Evolutionary conservation across 2,888 invertebrate genomes (phyloP), one percentile per base, ranked within the genome.

Genomic region (Nipponacmea schrenckii): DNA sequence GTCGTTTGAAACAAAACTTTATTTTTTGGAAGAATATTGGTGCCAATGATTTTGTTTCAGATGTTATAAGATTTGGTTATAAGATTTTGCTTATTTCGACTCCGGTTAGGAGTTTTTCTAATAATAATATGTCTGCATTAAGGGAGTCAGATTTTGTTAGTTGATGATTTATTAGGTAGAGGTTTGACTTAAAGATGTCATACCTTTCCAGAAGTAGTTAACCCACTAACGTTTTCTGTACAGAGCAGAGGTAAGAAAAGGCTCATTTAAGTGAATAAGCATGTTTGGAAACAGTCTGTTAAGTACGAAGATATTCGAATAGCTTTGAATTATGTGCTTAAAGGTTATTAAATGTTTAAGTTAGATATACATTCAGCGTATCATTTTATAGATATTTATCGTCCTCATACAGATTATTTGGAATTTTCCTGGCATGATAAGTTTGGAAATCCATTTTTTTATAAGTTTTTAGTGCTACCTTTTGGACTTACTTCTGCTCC

Each of bases 221-320:
- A 72, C 64, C 72, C 74, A 12, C 20, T 77, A 3, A 46, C 75
- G 17, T 69, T 77, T 31, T 70, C 72, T 62, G 63, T 73, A 27
- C 50, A n/a, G n/a, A 65, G 26, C 31, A 69, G 3, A 14, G 66
- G 67, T 27, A 75, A 75, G 39, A 74, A 71, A 70, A 64, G 72
- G 56, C 39, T 75, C 1, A 75, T 77, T 31, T 65, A 44, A 17
- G 74, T 74, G 0, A 74, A 74, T 46, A 65, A 62, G 64, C 71
- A 75, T 71, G 20, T 77, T 15, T 69, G 69, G 64, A 77, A 71
- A 64, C 48, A 69, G 5, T 56, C 62, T 0, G 68, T 72, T 10
- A 72, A 72, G 62, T 73, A 44, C 65, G 72, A 75, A 20, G 75
- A 77, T 64, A 48, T 73, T 44, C 67, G 62, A 63, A 64, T 71